Conservation (phyloP, 2,797 vertebrate species). For the Tarsius wallacei region DNA sequence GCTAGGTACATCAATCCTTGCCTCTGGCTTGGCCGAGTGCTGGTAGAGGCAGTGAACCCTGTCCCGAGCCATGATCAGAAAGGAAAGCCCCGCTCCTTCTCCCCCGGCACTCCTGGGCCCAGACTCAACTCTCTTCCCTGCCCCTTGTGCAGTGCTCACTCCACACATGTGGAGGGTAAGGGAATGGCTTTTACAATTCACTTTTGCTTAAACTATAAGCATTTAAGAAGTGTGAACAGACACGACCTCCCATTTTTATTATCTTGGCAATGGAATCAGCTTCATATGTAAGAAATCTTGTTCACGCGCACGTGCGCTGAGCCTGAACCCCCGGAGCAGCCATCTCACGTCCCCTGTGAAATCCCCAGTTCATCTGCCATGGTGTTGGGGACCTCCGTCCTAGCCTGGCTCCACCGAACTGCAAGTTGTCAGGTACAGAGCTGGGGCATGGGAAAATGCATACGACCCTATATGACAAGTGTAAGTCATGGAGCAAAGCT, state of each 20-base stretch:
- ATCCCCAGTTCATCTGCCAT: slow-evolving; percentile 63
- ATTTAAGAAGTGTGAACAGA: slow-evolving; percentile 77
- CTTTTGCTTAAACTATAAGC: slow-evolving; percentile 68
- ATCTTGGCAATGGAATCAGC: slow-evolving; percentile 82
- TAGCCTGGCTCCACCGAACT: slow-evolving; percentile 74
- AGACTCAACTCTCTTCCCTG: slow-evolving; percentile 49
- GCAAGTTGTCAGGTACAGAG: slow-evolving; percentile 81
- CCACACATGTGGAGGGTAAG: slow-evolving; percentile 67
- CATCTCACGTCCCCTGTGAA: slow-evolving; percentile 74
- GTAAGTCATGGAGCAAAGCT: slow-evolving; percentile 87
- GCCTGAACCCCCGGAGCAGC: slow-evolving; percentile 87
- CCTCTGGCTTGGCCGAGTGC: slow-evolving; percentile 90
- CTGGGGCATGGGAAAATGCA: slow-evolving; percentile 74
- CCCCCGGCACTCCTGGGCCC: slow-evolving; percentile 4
- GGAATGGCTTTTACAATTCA: slow-evolving; percentile 70
- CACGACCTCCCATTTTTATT: slow-evolving; percentile 36
- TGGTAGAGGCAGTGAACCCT: slow-evolving; percentile 89
- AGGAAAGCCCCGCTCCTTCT: slow-evolving; percentile 71
- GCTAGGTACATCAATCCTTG: slow-evolving; percentile 86
- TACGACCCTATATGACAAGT: slow-evolving; percentile 89
- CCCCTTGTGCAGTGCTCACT: slow-evolving; percentile 84
- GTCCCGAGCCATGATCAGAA: slow-evolving; percentile 83
- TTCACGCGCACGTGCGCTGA: slow-evolving; percentile 72
- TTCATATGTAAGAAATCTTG: slow-evolving; percentile 80
- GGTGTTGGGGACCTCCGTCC: slow-evolving; percentile 81